Conservation (phyloP, 2,113 vertebrate species). For the Hylia prasina region DNA sequence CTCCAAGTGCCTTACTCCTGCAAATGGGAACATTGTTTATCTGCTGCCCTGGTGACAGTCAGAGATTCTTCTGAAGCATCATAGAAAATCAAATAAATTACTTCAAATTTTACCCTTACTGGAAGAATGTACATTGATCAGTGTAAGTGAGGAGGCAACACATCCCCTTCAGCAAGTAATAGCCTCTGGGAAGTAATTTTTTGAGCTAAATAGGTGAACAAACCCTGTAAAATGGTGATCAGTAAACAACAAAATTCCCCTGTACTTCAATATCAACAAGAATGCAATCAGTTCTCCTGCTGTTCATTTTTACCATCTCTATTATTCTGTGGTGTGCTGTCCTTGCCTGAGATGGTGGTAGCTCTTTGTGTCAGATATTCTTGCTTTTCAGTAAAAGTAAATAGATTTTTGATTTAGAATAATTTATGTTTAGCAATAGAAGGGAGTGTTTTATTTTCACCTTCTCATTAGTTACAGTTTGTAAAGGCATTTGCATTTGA, state of each 20-base stretch:
- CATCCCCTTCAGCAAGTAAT: background rate
- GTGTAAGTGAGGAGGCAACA: background rate
- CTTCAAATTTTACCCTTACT: conserved; percentile 2
- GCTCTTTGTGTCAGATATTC: background rate
- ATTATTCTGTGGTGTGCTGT: background rate
- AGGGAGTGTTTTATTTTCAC: background rate
- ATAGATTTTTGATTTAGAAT: conserved; percentile 48
- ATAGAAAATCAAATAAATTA: conserved; percentile 16
- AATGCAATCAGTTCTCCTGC: background rate
- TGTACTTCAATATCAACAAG: background rate
- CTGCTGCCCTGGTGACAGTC: background rate
- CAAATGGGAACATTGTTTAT: background rate
- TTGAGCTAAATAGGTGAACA: background rate
- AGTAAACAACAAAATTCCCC: conserved; percentile 13
- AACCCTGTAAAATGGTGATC: background rate
- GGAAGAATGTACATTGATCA: conserved; percentile 9
- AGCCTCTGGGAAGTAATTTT: conserved; percentile 15
- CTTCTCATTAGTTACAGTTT: conserved; percentile 19
- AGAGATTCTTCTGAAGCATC: background rate
- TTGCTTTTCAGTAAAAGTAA: conserved; percentile 14
- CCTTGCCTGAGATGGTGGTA: background rate
- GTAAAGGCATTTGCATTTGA: conserved; percentile 58
- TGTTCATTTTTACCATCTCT: background rate
- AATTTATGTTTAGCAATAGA: background rate
- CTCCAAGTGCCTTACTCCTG: background rate